phyloP scores from a whole-genome alignment of 2,888 invertebrate genomes.

The Lymantria dispar region DNA sequence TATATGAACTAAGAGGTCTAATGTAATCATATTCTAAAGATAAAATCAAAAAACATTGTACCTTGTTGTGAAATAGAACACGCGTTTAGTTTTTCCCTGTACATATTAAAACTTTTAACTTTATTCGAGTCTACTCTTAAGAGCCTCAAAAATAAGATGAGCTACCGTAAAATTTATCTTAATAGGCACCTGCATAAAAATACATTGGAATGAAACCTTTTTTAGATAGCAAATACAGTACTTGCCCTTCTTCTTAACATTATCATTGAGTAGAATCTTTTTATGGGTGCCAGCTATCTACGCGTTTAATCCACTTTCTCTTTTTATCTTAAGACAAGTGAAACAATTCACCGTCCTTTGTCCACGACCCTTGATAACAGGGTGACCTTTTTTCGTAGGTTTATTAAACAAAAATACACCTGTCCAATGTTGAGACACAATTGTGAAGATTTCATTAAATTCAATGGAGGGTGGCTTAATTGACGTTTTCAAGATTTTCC shows the following conservation, averaged over 20 bases:
- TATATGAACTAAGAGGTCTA: too few relatives aligned
- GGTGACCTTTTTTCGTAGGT: conserved; percentile 57
- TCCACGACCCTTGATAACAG: conserved; percentile 59
- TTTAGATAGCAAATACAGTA: conserved; percentile 38
- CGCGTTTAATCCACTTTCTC: conserved; percentile 75
- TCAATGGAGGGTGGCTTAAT: conserved; percentile 53
- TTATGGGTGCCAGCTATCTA: conserved; percentile 57
- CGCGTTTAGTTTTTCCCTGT: neutral
- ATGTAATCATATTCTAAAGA: neutral
- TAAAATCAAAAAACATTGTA: neutral
- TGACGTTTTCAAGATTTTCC: conserved; percentile 40
- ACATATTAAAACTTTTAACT: conserved; percentile 2
- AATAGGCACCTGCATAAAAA: conserved; percentile 46
- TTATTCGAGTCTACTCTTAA: conserved; percentile 19
- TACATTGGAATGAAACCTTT: conserved; percentile 42
- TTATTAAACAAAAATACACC: conserved; percentile 71
- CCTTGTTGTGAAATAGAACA: neutral
- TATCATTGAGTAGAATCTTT: conserved; percentile 37
- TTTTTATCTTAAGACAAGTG: conserved; percentile 68
- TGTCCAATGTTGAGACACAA: conserved; percentile 55
- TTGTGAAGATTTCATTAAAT: conserved; percentile 62
- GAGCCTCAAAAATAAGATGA: conserved; percentile 30
- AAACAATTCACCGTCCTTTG: conserved; percentile 63
- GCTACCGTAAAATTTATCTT: conserved; percentile 42
- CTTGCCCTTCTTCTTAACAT: conserved; percentile 28